phyloP scores from a whole-genome alignment of 2,113 vertebrate species.

The Sminthopsis crassicaudata region DNA sequence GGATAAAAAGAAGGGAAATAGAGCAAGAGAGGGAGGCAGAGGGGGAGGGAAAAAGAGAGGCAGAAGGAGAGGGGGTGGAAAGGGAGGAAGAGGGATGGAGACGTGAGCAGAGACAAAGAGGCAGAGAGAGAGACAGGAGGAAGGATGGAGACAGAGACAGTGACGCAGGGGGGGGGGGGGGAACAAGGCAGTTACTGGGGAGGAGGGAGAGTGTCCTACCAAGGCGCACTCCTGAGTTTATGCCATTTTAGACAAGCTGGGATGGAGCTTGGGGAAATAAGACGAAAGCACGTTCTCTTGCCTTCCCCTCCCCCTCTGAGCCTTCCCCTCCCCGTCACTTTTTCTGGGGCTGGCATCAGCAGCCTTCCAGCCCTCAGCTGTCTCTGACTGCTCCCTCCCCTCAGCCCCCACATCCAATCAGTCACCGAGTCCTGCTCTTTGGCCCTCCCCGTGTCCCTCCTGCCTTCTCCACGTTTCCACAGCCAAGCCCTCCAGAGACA shows the following conservation, averaged over 20 bases:
- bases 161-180: neutral
- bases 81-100: slow-evolving; percentile 25
- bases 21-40: slow-evolving; percentile 46
- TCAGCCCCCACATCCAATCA: neutral
- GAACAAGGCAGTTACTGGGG: neutral
- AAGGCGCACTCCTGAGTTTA: neutral
- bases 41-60: slow-evolving; percentile 28
- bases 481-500: neutral
- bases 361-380: neutral
- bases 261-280: neutral
- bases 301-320: neutral
- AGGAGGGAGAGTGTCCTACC: neutral
- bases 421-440: neutral
- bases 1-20: neutral
- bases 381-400: neutral
- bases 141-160: neutral
- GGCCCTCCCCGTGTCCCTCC: neutral
- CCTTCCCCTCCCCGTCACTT: neutral
- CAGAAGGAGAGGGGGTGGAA: neutral
- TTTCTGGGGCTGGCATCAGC: neutral
- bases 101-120: neutral
- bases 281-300: neutral
- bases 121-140: neutral
- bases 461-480: neutral
- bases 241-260: neutral